Conservation (phyloP, 1,140 invertebrate genomes). For the Drosophila funebris region DNA sequence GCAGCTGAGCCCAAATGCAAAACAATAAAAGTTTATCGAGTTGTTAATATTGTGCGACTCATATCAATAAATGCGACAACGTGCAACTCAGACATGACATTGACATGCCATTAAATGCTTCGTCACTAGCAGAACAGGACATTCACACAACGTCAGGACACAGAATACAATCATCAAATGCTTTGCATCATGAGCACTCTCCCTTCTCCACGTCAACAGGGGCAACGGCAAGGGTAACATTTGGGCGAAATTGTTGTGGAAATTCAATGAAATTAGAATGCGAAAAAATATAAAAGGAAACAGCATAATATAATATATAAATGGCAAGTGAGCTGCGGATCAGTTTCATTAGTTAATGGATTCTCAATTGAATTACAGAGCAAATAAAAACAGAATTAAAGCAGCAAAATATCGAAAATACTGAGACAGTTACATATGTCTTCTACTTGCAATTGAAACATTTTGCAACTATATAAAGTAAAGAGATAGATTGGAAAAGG, state of each 20-base stretch:
- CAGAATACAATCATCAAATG: constrained; percentile 48
- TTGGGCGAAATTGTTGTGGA: constrained; percentile 70
- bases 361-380: constrained; percentile 26
- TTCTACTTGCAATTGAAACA: constrained; percentile 34
- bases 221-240: constrained; percentile 38
- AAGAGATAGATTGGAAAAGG: too few relatives aligned
- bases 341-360: constrained; percentile 80
- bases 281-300: constrained; percentile 48
- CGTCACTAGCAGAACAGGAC: constrained; percentile 39
- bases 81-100: constrained; percentile 35
- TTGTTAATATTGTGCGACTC: constrained; percentile 67
- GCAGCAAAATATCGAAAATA: not conserved
- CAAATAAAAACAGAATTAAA: constrained; percentile 40
- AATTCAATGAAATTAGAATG: constrained; percentile 81
- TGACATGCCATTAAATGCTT: constrained; percentile 76
- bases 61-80: constrained; percentile 73
- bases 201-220: not conserved
- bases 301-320: constrained; percentile 41
- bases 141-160: constrained; percentile 7
- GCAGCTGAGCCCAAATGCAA: constrained; percentile 61
- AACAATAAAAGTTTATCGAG: constrained; percentile 77
- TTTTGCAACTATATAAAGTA: not conserved
- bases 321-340: constrained; percentile 49
- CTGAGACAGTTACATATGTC: not conserved
- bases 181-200: constrained; percentile 48